A percentile compares a stretch with the other conserved stretches of the same genome.
Conservation (phyloP, 2,113 vertebrate species). For the Serilophus lunatus region DNA sequence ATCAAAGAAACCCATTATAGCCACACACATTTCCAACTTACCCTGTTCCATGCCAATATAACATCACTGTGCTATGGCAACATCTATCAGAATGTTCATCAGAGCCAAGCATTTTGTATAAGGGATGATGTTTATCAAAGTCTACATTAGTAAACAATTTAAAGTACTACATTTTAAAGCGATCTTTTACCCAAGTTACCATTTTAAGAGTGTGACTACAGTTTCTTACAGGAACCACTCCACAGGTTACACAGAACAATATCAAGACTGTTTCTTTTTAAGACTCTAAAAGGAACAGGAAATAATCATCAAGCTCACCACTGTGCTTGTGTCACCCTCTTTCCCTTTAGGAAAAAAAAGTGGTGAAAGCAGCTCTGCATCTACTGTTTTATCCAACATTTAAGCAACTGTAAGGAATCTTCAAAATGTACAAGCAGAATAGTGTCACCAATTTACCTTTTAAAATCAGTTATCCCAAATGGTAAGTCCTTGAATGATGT, state of each 20-base stretch:
- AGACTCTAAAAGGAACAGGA: background rate
- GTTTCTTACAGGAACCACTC: background rate
- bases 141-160: background rate
- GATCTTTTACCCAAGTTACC: background rate
- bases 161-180: background rate
- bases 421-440: background rate
- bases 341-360: background rate
- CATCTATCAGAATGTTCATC: background rate
- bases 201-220: background rate
- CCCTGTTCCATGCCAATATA: background rate
- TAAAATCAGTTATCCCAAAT: background rate
- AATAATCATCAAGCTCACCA: background rate
- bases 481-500: background rate
- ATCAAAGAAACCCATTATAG: background rate
- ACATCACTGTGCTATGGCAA: background rate
- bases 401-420: background rate
- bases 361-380: background rate
- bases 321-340: background rate
- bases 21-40: background rate
- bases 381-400: background rate
- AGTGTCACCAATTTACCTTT: background rate
- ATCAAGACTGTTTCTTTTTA: background rate
- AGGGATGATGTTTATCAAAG: background rate
- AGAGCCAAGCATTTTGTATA: background rate
- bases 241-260: background rate